Percentiles rank a stretch among this genome's conserved stretches.
These are phyloP conservation scores for Syritta pipiens DNA, from an alignment of 2,888 invertebrate species.

Conservation along the genomic window DNA sequence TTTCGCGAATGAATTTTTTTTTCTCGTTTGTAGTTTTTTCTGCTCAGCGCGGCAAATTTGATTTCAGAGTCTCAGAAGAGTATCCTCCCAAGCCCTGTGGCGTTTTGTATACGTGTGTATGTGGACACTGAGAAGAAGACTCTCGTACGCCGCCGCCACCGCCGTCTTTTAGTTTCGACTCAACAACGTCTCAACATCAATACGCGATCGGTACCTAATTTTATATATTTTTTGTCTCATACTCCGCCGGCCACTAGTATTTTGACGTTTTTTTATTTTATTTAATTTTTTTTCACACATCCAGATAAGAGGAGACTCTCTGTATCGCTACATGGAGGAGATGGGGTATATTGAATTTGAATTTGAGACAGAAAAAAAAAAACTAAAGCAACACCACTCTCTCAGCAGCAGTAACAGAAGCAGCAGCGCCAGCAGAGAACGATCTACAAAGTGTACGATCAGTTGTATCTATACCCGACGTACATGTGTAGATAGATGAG, in stretches of 20 bases:
- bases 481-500: no score
- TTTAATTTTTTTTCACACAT: no score
- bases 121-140: conserved; percentile 31
- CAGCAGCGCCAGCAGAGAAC: no score
- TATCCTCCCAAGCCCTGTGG: background rate
- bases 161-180: conserved; percentile 64
- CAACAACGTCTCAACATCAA: conserved; percentile 59
- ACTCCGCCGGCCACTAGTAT: conserved; percentile 47
- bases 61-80: conserved; percentile 24
- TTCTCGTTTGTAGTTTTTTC: conserved; percentile 13
- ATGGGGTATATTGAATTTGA: conserved; percentile 58
- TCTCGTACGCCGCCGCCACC: conserved; percentile 49
- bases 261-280: no score
- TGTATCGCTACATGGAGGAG: conserved; percentile 34
- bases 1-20: conserved; percentile 28
- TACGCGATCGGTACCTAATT: conserved; percentile 67
- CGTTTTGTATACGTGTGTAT: conserved; percentile 4
- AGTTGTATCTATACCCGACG: no score
- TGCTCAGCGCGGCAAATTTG: conserved; percentile 47
- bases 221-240: conserved; percentile 67
- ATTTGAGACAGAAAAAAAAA: conserved; percentile 49
- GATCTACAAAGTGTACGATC: no score
- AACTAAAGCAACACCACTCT: conserved; percentile 7
- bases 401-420: no score
- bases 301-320: conserved; percentile 47